phyloP scores from a whole-genome alignment of 92 coral and sea anemone species.

The Porites lobata region DNA sequence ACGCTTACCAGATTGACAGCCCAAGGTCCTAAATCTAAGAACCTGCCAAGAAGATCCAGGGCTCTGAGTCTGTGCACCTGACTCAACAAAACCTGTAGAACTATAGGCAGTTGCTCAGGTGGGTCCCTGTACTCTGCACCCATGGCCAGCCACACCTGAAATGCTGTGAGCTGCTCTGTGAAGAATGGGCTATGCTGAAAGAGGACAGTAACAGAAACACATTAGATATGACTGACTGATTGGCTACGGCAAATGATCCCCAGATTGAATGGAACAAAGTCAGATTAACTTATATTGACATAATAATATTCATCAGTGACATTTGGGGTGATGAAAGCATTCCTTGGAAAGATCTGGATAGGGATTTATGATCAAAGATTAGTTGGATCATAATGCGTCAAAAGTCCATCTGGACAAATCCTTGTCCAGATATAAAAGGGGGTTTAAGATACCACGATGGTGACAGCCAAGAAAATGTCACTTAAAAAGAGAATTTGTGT shows the following conservation, averaged over 20 bases:
- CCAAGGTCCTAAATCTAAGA: constrained; percentile 98
- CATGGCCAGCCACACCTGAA: constrained; percentile 99
- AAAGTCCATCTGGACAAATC: no score
- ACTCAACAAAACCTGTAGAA: constrained; percentile 96
- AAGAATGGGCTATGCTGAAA: constrained; percentile 94
- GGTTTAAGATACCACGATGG: no score
- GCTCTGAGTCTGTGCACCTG: constrained; percentile 98
- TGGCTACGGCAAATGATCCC: not conserved
- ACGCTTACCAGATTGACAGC: constrained; percentile 94
- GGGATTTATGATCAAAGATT: no score
- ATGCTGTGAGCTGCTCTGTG: constrained; percentile 96
- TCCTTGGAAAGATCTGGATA: no score
- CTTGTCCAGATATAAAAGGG: no score
- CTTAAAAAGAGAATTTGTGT: no score
- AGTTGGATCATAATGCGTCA: no score
- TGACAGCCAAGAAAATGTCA: no score
- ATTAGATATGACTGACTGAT: no score
- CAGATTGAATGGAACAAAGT: not conserved
- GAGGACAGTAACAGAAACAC: not conserved
- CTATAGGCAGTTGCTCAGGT: constrained; percentile 97
- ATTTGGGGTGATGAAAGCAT: no score
- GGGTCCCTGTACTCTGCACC: constrained; percentile 90
- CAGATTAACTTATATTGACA: no score
- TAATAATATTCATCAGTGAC: no score
- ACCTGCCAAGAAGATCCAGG: constrained; percentile 91